Conservation (phyloP, 2,797 vertebrate species). For the Mus minutoides region DNA sequence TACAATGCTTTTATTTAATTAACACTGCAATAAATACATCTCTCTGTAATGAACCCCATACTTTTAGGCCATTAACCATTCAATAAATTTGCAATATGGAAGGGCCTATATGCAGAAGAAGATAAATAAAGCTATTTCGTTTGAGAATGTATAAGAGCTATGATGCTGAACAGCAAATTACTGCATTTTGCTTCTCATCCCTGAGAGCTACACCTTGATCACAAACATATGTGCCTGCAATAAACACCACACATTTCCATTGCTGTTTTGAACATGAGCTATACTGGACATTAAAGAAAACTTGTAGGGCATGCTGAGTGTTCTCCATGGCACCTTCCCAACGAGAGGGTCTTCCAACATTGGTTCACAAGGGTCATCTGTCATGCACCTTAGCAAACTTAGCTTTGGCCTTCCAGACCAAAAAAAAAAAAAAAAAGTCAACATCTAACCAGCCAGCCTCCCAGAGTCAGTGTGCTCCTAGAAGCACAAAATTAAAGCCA, state of each 20-base stretch:
- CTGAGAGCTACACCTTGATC: conserved; percentile 85
- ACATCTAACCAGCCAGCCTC: not conserved
- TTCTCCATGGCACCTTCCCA: conserved; percentile 58
- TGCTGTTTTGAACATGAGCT: conserved; percentile 82
- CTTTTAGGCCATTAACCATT: conserved; percentile 89
- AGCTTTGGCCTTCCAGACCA: not conserved
- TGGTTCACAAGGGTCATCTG: conserved; percentile 36
- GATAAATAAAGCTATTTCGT: conserved; percentile 89
- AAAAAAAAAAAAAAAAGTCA: not conserved
- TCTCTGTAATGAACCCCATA: conserved; percentile 91
- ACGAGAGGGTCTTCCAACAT: conserved; percentile 28
- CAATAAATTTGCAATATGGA: conserved; percentile 90
- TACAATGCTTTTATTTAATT: conserved; percentile 93
- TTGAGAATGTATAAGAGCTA: conserved; percentile 82
- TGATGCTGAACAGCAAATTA: conserved; percentile 86
- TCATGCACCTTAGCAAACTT: conserved; percentile 39
- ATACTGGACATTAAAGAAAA: conserved; percentile 71
- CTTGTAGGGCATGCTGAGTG: not conserved
- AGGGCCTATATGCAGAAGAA: conserved; percentile 87
- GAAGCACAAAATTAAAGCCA: not conserved
- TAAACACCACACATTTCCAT: conserved; percentile 85
- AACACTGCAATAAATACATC: conserved; percentile 93
- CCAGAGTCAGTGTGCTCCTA: not conserved
- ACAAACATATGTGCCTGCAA: conserved; percentile 86
- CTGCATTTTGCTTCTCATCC: conserved; percentile 84